Evolutionary conservation across 2,888 invertebrate genomes (phyloP).

Genomic region (Tupiocoris notatus): DNA sequence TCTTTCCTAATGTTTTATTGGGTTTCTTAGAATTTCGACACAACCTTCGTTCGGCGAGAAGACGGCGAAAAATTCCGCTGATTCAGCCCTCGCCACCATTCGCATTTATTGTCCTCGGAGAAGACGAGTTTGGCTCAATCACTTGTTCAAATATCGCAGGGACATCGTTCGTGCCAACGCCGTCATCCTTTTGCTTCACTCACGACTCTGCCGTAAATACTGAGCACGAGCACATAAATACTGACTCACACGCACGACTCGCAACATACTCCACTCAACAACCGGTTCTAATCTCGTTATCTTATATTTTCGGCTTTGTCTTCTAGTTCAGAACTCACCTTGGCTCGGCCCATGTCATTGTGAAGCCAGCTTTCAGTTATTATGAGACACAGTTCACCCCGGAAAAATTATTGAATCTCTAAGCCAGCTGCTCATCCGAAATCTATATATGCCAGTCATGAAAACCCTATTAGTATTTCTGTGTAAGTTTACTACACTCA

Average conservation of each 20-base stretch:
- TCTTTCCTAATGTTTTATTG: neutral
- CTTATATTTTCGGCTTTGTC: neutral
- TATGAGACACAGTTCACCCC: no score
- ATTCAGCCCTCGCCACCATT: constrained; percentile 27
- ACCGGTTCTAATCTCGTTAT: neutral
- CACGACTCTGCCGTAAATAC: neutral
- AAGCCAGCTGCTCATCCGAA: no score
- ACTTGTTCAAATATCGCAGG: constrained; percentile 32
- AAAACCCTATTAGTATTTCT: no score
- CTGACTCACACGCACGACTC: neutral
- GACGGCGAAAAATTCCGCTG: constrained; percentile 1
- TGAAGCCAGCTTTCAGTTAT: no score
- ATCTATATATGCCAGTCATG: no score
- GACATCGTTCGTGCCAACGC: neutral
- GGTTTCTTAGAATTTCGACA: neutral
- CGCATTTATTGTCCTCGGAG: constrained; percentile 26
- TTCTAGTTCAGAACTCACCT: no score
- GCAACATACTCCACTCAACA: constrained; percentile 1
- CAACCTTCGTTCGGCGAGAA: neutral
- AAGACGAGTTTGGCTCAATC: constrained; percentile 32
- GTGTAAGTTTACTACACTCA: no score
- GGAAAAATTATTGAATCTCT: no score
- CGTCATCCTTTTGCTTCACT: neutral
- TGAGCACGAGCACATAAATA: neutral
- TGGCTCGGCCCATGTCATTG: no score